These are phyloP conservation scores for Indicator indicator DNA, from an alignment of 2,113 vertebrate species.

Conservation along the genomic window DNA sequence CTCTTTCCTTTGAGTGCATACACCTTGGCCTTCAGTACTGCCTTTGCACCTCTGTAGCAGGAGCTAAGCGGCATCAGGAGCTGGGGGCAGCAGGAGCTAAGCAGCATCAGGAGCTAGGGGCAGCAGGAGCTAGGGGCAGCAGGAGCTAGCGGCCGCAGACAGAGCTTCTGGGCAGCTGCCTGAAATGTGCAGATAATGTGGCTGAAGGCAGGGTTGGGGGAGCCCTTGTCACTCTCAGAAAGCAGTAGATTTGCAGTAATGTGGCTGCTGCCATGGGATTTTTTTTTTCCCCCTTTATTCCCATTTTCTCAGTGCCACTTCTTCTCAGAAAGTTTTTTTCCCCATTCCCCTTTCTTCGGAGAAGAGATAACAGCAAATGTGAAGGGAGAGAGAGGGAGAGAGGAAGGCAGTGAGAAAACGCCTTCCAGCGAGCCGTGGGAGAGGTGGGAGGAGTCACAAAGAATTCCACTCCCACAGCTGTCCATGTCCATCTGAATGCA, in stretches of 20 bases:
- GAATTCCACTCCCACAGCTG: accelerated
- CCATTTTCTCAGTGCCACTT: neutral
- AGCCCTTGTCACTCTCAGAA: neutral
- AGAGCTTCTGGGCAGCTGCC: neutral
- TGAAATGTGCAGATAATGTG: neutral
- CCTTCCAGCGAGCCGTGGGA: neutral
- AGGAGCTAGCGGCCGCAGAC: neutral
- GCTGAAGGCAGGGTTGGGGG: neutral
- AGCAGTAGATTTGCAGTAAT: neutral
- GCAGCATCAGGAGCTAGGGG: no score
- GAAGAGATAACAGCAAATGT: neutral
- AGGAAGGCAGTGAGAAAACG: neutral
- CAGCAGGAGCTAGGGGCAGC: no score
- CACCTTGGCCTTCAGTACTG: neutral
- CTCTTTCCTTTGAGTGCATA: neutral
- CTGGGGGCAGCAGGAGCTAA: no score
- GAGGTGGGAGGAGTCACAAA: neutral
- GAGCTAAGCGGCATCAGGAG: neutral
- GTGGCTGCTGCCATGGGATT: neutral
- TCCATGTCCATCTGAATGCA: no score
- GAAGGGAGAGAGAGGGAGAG: neutral
- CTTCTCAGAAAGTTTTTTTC: neutral
- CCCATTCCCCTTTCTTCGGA: neutral
- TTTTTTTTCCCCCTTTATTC: neutral
- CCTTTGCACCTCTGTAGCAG: accelerated